A percentile compares a stretch with the other conserved stretches of the same genome.
Conservation (phyloP, 2,888 invertebrate genomes). For the Prosopocoilus inquinatus region DNA sequence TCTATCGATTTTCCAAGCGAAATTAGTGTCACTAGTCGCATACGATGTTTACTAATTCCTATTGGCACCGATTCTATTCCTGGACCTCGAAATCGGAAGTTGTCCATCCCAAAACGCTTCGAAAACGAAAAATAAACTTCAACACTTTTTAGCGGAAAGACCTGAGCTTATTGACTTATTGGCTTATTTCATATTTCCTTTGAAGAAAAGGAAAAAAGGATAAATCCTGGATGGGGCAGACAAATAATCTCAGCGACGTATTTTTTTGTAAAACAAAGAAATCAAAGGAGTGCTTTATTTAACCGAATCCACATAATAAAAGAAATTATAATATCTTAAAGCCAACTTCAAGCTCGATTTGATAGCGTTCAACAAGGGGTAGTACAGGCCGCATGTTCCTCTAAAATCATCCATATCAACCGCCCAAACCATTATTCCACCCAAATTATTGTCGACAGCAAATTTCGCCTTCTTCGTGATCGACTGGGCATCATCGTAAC, state of each 20-base stretch:
- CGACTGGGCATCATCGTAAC: constrained; percentile 46
- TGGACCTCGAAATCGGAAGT: neutral
- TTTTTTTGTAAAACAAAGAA: too few relatives aligned
- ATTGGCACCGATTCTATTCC: too few relatives aligned
- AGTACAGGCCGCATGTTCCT: constrained; percentile 59
- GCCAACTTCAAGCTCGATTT: constrained; percentile 39
- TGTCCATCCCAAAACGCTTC: too few relatives aligned
- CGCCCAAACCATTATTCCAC: constrained; percentile 76
- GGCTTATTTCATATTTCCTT: too few relatives aligned
- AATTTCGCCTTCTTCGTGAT: constrained; percentile 41
- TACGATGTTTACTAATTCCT: too few relatives aligned
- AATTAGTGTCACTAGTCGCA: too few relatives aligned
- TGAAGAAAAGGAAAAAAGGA: neutral
- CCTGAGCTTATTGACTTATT: too few relatives aligned
- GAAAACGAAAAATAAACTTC: too few relatives aligned
- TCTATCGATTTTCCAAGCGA: too few relatives aligned
- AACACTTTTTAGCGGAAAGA: too few relatives aligned
- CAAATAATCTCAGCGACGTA: neutral
- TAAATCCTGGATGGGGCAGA: neutral
- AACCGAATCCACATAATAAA: neutral
- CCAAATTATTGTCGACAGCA: constrained; percentile 41
- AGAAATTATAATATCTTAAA: neutral
- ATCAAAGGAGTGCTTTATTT: too few relatives aligned
- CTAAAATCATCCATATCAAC: constrained; percentile 76
- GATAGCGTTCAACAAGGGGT: constrained; percentile 61